Base-by-base conservation (phyloP, 2,888 invertebrate genomes). In the Ichneumoninae sp. region DNA sequence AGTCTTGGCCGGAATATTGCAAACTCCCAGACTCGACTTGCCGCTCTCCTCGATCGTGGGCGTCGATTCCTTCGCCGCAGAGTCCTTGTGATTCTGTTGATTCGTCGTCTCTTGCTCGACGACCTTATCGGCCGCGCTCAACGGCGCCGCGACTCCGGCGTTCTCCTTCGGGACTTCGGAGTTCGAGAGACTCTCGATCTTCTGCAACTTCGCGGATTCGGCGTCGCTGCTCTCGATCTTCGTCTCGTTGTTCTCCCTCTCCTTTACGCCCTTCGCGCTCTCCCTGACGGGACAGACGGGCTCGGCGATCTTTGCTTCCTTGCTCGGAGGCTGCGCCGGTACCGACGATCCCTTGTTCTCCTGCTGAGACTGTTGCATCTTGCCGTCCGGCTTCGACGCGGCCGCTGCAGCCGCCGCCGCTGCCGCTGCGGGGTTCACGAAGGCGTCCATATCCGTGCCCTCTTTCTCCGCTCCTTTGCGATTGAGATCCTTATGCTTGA, bases 391-490 rank as follows among this genome's bases (percentile, higher is more conserved):
- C 74, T 90, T 87, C 52, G 85, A 73, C 40, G 79, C 76, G 63
- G 57, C 70, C 66, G 47, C 85, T 83, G 88, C 83, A 47, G 91
- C 85, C 82, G 88, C 83, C 33, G 85, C 75, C 33, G 79, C 76
- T 52, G 60, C 71, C 60, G 52, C 85, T 83, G 88, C 83, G 50
- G 91, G 82, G 82, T 93, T 93, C 85, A 94, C 94, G 89, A 95
- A 95, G 66, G 95, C 95, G 90, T 95, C 95, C 95, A 95, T 95
- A 83, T 95, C 95, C 36, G 95, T 95, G 85, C 95, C 95, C 89
- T 95, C 95, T 90, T 95, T 95, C 87, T 94, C 95, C 63, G 95
- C 95, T 84, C 95, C 95, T 88, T 95, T 95, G 81, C 94, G 94
- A 89, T 95, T 95, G 33, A 95, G 89, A 84, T 95, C 95, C 83